Percentiles rank a stretch among this genome's conserved stretches.
Conservation (phyloP, 1,140 invertebrate genomes). For the Zaprionus ornatus region DNA sequence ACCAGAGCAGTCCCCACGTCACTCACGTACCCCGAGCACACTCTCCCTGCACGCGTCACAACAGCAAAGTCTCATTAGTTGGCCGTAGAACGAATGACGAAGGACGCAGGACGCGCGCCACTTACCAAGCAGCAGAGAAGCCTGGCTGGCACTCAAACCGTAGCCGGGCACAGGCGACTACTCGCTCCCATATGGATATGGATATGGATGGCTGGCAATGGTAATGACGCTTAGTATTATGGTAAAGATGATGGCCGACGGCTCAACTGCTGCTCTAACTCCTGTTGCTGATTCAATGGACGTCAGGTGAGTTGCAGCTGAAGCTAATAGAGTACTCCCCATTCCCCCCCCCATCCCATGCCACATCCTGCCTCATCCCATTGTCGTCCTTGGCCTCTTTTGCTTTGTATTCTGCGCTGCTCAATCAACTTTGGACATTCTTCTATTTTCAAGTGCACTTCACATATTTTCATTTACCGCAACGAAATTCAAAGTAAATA, state of each 20-base stretch:
- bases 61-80: slow-evolving; percentile 82
- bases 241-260: slow-evolving; percentile 67
- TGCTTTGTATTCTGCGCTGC: slow-evolving; percentile 23
- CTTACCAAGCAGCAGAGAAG: slow-evolving; percentile 29
- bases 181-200: slow-evolving; percentile 45
- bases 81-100: slow-evolving; percentile 54
- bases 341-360: background rate
- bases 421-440: slow-evolving; percentile 61
- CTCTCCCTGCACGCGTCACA: slow-evolving; percentile 53
- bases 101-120: slow-evolving; percentile 20
- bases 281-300: slow-evolving; percentile 33
- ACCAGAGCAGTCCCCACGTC: background rate
- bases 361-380: background rate
- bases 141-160: background rate
- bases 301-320: slow-evolving; percentile 36
- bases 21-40: background rate
- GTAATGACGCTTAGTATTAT: slow-evolving; percentile 76
- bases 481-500: slow-evolving; percentile 56
- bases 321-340: slow-evolving; percentile 27
- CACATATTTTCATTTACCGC: slow-evolving; percentile 48
- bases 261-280: slow-evolving; percentile 11
- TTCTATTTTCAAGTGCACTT: slow-evolving; percentile 40
- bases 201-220: slow-evolving; percentile 62
- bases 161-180: background rate
- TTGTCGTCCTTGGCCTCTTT: background rate